Evolutionary conservation across 1,140 invertebrate genomes (phyloP).

Genomic region (Rhopalosiphum padi): DNA sequence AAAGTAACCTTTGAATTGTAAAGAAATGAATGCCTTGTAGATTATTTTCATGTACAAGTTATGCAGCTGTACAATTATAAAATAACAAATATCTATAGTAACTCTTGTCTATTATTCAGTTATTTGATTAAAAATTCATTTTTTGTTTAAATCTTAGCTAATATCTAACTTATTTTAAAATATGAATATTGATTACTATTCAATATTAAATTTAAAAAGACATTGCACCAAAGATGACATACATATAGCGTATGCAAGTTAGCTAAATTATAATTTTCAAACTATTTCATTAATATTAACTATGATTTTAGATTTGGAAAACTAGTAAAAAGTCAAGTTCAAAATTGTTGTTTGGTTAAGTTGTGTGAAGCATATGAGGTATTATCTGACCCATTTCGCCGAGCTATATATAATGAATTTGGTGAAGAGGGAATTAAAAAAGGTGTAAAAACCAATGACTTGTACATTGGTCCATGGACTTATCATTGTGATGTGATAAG

Average conservation of each 20-base stretch:
- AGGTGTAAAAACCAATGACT: slow-evolving; percentile 65
- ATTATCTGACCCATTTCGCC: slow-evolving; percentile 72
- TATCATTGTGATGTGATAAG: slow-evolving; percentile 81
- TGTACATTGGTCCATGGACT: slow-evolving; percentile 75
- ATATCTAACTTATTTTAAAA: background rate
- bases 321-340: background rate
- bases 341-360: slow-evolving; percentile 54
- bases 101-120: background rate
- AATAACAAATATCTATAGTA: background rate
- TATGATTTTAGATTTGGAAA: slow-evolving; percentile 40
- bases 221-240: slow-evolving; percentile 36
- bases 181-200: slow-evolving; percentile 26
- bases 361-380: slow-evolving; percentile 83
- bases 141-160: background rate
- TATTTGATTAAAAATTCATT: background rate
- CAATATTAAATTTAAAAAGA: slow-evolving; percentile 41
- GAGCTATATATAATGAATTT: slow-evolving; percentile 88
- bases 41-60: slow-evolving; percentile 15
- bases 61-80: slow-evolving; percentile 8
- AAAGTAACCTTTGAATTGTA: background rate
- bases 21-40: slow-evolving; percentile 7
- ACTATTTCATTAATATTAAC: background rate
- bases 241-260: background rate
- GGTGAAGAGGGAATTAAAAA: slow-evolving; percentile 87
- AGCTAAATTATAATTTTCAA: background rate